phyloP scores from a whole-genome alignment of 2,888 invertebrate genomes.

The Dolichopus griseipennis region DNA sequence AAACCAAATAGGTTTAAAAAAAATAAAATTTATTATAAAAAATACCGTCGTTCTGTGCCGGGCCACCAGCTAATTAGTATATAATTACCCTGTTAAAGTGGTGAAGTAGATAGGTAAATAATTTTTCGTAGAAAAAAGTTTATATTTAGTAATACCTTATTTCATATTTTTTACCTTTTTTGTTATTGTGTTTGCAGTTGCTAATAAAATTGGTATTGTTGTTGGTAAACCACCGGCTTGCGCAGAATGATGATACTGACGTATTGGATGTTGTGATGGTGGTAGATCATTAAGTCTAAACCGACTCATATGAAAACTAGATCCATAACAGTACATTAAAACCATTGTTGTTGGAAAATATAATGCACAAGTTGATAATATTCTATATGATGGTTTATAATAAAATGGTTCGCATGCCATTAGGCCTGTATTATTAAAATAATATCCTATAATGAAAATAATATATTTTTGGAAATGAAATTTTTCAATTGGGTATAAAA shows the following conservation, averaged over 20 bases:
- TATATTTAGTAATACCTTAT: background rate
- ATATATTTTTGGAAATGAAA: background rate
- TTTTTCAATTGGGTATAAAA: background rate
- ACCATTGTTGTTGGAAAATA: constrained; percentile 89
- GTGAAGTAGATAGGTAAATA: too few species aligned
- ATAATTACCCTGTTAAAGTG: too few species aligned
- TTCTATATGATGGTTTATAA: constrained; percentile 60
- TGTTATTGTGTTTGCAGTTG: constrained; percentile 33
- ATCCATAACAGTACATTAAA: constrained; percentile 84
- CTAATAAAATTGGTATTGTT: constrained; percentile 17
- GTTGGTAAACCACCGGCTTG: constrained; percentile 21
- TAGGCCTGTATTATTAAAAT: constrained; percentile 76
- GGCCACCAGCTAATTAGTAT: too few species aligned
- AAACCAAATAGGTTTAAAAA: too few species aligned
- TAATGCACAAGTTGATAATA: constrained; percentile 76
- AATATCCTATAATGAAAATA: constrained; percentile 52
- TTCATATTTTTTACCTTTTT: constrained; percentile 31
- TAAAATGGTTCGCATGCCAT: constrained; percentile 85
- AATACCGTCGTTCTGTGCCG: too few species aligned
- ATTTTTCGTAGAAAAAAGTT: too few species aligned
- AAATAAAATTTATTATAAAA: too few species aligned
- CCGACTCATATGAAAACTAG: constrained; percentile 81
- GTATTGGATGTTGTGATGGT: constrained; percentile 25
- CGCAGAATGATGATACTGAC: constrained; percentile 15
- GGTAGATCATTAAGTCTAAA: constrained; percentile 48